Conservation (phyloP, 1,140 invertebrate species). For the Aplysia californica region DNA sequence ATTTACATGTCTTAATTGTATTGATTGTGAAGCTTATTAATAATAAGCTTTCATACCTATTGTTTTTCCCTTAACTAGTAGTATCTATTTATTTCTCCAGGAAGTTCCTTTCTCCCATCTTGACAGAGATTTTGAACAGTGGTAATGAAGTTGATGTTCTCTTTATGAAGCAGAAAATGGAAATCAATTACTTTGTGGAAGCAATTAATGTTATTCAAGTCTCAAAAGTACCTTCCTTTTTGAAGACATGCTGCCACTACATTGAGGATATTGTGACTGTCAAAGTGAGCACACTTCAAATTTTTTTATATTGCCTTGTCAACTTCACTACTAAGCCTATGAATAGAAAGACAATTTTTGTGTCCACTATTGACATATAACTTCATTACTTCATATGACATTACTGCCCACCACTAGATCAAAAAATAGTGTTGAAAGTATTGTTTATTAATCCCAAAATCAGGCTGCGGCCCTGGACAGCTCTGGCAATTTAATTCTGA, state of each 20-base stretch:
- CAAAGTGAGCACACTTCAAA: neutral
- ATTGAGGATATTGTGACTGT: conserved; percentile 2
- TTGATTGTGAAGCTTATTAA: neutral
- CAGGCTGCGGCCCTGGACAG: too few species aligned
- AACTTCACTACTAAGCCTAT: neutral
- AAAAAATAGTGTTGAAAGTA: too few species aligned
- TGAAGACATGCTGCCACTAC: conserved; percentile 16
- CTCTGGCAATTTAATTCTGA: too few species aligned
- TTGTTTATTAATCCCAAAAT: too few species aligned
- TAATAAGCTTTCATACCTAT: neutral
- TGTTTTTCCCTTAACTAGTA: too few species aligned
- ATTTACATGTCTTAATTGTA: too few species aligned
- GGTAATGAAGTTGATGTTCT: neutral
- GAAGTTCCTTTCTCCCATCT: neutral
- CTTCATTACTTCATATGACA: too few species aligned
- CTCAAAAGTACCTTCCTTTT: neutral
- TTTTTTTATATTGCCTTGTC: neutral
- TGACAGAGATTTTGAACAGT: neutral
- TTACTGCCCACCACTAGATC: too few species aligned
- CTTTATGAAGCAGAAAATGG: neutral
- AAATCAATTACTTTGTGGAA: neutral
- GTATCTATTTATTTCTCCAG: neutral
- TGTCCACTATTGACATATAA: too few species aligned
- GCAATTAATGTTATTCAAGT: conserved; percentile 3
- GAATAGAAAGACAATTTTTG: neutral